Percentiles rank a stretch among this genome's conserved stretches.
Evolutionary conservation across 2,113 vertebrate genomes (phyloP).

Genomic region (Centropus unirufus): DNA sequence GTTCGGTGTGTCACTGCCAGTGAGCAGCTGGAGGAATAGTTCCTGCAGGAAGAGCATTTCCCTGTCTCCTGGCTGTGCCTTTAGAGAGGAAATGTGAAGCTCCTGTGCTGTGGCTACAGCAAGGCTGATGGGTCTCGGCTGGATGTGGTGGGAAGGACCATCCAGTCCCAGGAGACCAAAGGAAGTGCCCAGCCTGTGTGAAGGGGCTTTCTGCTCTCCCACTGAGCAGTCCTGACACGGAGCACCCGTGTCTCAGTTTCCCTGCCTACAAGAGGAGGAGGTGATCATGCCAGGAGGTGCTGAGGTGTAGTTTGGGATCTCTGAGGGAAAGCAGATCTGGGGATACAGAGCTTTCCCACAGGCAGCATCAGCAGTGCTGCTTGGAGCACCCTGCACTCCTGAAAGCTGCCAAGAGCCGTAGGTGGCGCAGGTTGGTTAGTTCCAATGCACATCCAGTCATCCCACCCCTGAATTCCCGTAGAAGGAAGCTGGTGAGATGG

Average conservation of each 20-base stretch:
- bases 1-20: neutral
- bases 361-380: neutral
- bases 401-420: neutral
- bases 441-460: neutral
- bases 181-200: neutral
- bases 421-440: neutral
- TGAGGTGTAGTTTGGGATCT: neutral
- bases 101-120: neutral
- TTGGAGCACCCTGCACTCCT: neutral
- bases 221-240: neutral
- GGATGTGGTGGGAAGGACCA: neutral
- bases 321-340: rapidly evolving
- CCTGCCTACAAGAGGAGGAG: neutral
- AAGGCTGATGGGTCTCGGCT: neutral
- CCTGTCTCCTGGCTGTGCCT: neutral
- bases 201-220: neutral
- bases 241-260: neutral
- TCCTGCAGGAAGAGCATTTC: neutral
- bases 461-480: neutral
- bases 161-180: rapidly evolving
- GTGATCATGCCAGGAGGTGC: no score
- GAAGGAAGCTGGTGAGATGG: neutral
- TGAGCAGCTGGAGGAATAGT: neutral
- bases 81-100: neutral
- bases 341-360: neutral